A percentile compares a stretch with the other conserved stretches of the same genome.
Conservation (phyloP, 1,140 invertebrate species). For the Atta cephalotes region DNA sequence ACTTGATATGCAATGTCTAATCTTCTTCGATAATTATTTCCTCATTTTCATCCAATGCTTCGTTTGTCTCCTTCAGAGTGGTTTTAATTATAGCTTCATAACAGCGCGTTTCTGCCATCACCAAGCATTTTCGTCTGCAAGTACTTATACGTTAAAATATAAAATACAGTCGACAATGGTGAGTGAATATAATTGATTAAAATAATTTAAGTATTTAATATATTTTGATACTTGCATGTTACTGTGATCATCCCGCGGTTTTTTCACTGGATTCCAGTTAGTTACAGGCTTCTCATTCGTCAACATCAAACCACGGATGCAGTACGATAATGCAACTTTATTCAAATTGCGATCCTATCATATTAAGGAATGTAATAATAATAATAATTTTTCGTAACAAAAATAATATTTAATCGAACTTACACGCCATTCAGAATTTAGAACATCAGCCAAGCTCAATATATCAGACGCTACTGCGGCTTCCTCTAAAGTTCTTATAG, state of each 20-base stretch:
- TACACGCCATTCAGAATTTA: conserved; percentile 90
- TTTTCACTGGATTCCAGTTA: conserved; percentile 91
- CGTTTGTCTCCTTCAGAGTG: conserved; percentile 54
- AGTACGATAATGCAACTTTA: conserved; percentile 83
- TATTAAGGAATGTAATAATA: conserved; percentile 30
- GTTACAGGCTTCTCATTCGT: conserved; percentile 89
- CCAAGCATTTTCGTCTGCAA: conserved; percentile 77
- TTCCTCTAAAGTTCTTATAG: conserved; percentile 88
- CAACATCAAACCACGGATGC: conserved; percentile 90
- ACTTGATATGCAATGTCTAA: background rate
- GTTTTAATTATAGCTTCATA: conserved; percentile 77
- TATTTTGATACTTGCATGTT: conserved; percentile 75
- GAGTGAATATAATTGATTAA: background rate
- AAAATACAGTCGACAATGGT: conserved; percentile 6
- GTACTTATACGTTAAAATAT: conserved; percentile 37
- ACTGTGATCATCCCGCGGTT: conserved; percentile 84
- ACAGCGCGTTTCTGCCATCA: conserved; percentile 78
- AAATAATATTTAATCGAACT: conserved; percentile 39
- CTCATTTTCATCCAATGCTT: conserved; percentile 13
- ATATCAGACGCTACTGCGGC: conserved; percentile 86
- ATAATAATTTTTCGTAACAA: background rate
- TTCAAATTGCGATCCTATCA: conserved; percentile 80
- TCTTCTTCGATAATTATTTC: conserved; percentile 72
- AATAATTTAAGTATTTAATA: conserved; percentile 56
- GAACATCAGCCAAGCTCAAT: conserved; percentile 88